Evolutionary conservation across 2,888 invertebrate species (phyloP), one percentile per base, ranked within the genome.

Genomic region (Monochamus alternatus): DNA sequence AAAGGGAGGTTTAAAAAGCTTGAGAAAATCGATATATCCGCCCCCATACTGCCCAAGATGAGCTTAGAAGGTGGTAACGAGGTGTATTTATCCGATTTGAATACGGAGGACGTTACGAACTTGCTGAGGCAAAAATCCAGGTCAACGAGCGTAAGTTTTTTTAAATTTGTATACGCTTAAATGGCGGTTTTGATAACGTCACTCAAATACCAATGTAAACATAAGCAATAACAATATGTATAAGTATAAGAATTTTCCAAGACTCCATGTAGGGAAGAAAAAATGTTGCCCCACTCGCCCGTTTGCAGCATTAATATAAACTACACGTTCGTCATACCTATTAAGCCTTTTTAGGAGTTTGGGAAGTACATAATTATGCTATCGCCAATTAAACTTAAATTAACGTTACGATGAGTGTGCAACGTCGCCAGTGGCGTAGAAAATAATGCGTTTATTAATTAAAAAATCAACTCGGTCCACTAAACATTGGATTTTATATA

Each of bases 101-200:
- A 74, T 10, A 67, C 47, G 12, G 58, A 60, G 31, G 58, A 31
- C 8, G 47, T 22, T 4, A 51, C 69, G 5, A 76, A 75, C 69
- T 63, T 77, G 55, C 32, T 70, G 44, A 60, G 58, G 30, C 73
- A 73, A 69, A 77, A 75, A 47, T 77, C 77, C 0, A 77, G 75
- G 73, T 77, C 77, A 10, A 69, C 75, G 1, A 75, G 64, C 38
- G 77, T 77, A 70, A 77, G 77, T 75, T 51, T 30, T n/a, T 44
- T 69, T 38, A 5, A 32, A 22, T 22, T 22, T 22, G 1, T 22
- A 22, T 22, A 22, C 22, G n/a, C 9, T 30, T n/a, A 52, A n/a
- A 22, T 1, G 22, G 22, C 22, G 22, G 52, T n/a, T 52, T 7
- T 52, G 9, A 4, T 52, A n/a, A 9, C 10, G 14, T 52, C 4